A percentile compares a stretch with the other conserved stretches of the same genome.
Evolutionary conservation across 2,797 vertebrate genomes (phyloP).

Genomic region (Champsocephalus esox): DNA sequence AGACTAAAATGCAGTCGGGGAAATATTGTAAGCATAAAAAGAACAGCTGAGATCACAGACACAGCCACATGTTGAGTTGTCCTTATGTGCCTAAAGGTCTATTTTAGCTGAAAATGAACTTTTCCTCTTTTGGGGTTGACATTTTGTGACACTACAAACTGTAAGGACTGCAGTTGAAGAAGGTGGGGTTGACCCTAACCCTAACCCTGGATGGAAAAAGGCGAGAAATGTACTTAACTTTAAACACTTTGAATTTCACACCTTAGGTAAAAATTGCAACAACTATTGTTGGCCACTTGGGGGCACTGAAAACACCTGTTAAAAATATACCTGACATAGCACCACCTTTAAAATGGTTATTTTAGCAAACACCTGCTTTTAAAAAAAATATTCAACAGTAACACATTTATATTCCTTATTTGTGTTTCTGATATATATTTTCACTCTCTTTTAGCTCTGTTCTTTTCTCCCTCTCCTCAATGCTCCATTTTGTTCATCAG

Average conservation of each 20-base stretch:
- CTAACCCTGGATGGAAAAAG: background rate
- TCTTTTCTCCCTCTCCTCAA: background rate
- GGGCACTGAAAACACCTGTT: background rate
- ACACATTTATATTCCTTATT: background rate
- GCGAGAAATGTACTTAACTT: background rate
- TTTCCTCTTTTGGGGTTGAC: slow-evolving; percentile 19
- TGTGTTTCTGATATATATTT: background rate
- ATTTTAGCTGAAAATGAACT: slow-evolving; percentile 23
- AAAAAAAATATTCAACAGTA: background rate
- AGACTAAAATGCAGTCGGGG: slow-evolving; percentile 25
- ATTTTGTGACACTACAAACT: slow-evolving; percentile 11
- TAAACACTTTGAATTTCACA: background rate
- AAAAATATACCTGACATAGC: background rate
- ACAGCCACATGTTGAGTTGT: slow-evolving; percentile 26
- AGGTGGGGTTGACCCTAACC: background rate
- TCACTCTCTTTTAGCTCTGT: background rate
- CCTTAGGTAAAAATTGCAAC: background rate
- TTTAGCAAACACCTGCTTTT: background rate
- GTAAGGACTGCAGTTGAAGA: background rate
- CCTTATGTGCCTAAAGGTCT: slow-evolving; percentile 18
- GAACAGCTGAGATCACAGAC: slow-evolving; percentile 27
- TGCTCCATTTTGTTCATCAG: background rate
- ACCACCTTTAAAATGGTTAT: background rate
- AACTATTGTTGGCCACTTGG: background rate
- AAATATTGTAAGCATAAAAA: slow-evolving; percentile 35